Evolutionary conservation across 2,888 invertebrate species (phyloP).

Genomic region (Habrosyne pyritoides): DNA sequence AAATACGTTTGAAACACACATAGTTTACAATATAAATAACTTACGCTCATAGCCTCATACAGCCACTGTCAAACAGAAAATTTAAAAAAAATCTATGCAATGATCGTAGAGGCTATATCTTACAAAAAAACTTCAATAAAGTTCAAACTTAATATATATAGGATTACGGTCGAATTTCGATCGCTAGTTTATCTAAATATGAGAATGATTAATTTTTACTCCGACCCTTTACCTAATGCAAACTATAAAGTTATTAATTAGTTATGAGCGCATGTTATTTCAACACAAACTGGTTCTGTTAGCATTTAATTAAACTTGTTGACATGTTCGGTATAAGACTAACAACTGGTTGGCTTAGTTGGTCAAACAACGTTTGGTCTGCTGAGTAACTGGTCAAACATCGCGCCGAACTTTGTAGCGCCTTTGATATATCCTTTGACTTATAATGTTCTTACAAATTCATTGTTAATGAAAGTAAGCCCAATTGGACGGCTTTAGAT

Average conservation of each 20-base stretch:
- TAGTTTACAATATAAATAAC: too few relatives aligned
- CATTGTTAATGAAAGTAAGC: neutral
- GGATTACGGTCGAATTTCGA: too few relatives aligned
- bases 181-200: too few relatives aligned
- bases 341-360: neutral
- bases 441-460: neutral
- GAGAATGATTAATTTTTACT: neutral
- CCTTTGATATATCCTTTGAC: neutral
- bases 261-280: neutral
- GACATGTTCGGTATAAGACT: conserved; percentile 1
- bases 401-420: neutral
- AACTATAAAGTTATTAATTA: neutral
- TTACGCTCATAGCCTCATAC: too few relatives aligned
- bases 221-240: neutral
- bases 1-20: too few relatives aligned
- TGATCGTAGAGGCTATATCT: too few relatives aligned
- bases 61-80: too few relatives aligned
- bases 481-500: too few relatives aligned
- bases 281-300: neutral
- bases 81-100: too few relatives aligned
- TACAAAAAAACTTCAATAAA: too few relatives aligned
- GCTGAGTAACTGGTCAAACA: neutral
- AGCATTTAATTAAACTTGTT: conserved; percentile 4
- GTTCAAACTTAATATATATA: too few relatives aligned
- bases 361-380: neutral